These are phyloP conservation scores for Equus przewalskii DNA, from an alignment of 2,113 vertebrate species.

Conservation along the genomic window DNA sequence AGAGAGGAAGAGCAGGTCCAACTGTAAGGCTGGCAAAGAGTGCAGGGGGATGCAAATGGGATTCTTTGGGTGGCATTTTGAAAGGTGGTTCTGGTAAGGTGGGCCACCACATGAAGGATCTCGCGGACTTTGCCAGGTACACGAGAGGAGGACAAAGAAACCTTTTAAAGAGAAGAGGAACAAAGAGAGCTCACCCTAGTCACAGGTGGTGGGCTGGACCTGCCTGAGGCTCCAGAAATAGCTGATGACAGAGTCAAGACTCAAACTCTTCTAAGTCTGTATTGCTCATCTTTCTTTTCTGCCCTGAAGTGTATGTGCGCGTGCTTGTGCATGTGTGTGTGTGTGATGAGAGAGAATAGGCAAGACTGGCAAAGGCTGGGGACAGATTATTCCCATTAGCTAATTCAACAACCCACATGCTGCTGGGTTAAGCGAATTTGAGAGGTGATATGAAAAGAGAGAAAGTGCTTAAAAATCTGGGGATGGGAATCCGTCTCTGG, in stretches of 20 bases:
- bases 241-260: not conserved
- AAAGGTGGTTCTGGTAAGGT: not conserved
- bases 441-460: not conserved
- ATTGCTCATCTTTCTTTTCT: not conserved
- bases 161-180: not conserved
- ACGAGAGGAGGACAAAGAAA: not conserved
- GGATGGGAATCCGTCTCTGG: constrained; percentile 65
- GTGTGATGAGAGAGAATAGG: not conserved
- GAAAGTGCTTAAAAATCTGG: constrained; percentile 55
- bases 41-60: not conserved
- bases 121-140: not conserved
- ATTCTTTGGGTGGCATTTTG: not conserved
- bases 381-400: not conserved
- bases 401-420: not conserved
- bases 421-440: not conserved
- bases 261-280: not conserved
- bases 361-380: not conserved
- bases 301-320: not conserved
- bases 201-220: not conserved
- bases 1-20: not conserved
- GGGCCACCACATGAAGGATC: not conserved
- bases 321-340: not conserved
- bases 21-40: not conserved
- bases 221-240: not conserved
- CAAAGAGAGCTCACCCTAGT: not conserved